Evolutionary conservation across 2,797 vertebrate species (phyloP).

Genomic region (Decapterus maruadsi): DNA sequence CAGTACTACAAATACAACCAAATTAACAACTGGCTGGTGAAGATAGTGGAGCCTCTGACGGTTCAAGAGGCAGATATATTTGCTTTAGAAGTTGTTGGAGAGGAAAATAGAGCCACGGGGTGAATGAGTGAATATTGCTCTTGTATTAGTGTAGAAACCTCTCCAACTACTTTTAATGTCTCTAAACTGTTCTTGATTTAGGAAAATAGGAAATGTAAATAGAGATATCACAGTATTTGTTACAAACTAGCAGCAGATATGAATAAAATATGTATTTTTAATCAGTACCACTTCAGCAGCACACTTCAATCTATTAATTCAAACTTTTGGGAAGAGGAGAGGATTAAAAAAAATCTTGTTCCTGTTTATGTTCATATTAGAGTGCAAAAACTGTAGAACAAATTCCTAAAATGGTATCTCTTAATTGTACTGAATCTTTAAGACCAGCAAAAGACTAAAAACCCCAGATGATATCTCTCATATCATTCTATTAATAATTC

Average conservation of each 20-base stretch:
- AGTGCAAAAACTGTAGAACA: background rate
- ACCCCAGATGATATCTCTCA: slow-evolving; percentile 15
- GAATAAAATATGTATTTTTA: background rate
- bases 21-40: background rate
- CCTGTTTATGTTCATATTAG: background rate
- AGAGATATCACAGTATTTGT: background rate
- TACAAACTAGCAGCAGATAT: background rate
- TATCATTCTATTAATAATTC: slow-evolving; percentile 50
- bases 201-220: background rate
- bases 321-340: background rate
- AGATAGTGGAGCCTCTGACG: background rate
- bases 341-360: background rate
- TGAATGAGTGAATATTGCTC: background rate
- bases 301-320: background rate
- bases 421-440: slow-evolving; percentile 32
- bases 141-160: background rate
- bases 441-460: slow-evolving; percentile 10
- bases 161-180: background rate
- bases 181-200: background rate
- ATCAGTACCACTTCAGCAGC: background rate
- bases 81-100: background rate
- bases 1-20: background rate
- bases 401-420: background rate
- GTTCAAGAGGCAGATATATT: background rate
- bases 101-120: background rate